Evolutionary conservation across 1,140 invertebrate species (phyloP).

Genomic region (Drosophila nannoptera): DNA sequence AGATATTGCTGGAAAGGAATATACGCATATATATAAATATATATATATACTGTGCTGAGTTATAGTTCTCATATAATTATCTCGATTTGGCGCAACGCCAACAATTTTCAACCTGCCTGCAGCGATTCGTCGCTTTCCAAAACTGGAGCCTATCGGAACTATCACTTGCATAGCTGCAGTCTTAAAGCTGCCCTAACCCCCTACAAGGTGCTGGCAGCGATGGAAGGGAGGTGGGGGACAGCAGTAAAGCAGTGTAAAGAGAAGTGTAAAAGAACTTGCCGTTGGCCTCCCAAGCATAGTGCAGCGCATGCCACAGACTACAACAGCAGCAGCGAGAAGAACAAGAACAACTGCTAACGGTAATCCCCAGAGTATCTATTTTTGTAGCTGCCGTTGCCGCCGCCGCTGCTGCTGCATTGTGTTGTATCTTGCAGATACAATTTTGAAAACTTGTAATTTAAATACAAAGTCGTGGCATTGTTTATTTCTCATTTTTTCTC

Average conservation of each 20-base stretch:
- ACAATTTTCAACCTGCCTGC: no score
- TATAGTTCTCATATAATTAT: no score
- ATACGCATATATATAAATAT: no score
- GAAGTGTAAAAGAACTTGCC: conserved; percentile 44
- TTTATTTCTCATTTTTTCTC: conserved; percentile 30
- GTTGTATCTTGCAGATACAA: conserved; percentile 59
- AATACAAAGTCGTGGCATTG: conserved; percentile 74
- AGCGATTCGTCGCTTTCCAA: background rate
- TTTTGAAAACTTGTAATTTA: conserved; percentile 72
- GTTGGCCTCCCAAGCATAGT: conserved; percentile 62
- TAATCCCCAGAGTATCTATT: conserved; percentile 71
- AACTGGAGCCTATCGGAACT: conserved; percentile 12
- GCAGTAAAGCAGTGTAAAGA: background rate
- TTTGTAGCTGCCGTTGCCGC: conserved; percentile 44
- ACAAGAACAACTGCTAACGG: conserved; percentile 61
- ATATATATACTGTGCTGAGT: no score
- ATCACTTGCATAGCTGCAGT: background rate
- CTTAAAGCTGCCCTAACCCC: conserved; percentile 11
- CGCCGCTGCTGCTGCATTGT: conserved; percentile 22
- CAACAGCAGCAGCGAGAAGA: background rate
- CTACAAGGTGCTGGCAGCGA: conserved; percentile 25
- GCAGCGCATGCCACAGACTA: conserved; percentile 46
- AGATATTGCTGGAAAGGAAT: no score
- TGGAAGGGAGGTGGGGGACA: background rate
- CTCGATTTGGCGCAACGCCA: no score